Percentiles rank a stretch among this genome's conserved stretches.
These are phyloP conservation scores for Myrmecobius fasciatus DNA, from an alignment of 2,113 vertebrate genomes.

Conservation along the genomic window DNA sequence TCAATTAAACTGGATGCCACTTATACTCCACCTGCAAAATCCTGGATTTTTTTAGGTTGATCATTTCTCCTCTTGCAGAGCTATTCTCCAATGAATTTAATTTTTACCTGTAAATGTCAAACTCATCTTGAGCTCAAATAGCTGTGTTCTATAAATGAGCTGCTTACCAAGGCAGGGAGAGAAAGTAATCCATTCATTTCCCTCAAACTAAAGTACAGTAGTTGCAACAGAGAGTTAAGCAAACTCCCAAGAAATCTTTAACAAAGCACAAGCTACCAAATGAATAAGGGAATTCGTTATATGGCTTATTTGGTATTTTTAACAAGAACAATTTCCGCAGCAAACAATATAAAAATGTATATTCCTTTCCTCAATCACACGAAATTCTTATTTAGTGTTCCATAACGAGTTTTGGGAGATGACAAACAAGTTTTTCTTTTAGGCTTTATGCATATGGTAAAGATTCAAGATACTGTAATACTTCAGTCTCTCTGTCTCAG, in stretches of 20 bases:
- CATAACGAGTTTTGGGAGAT: not conserved
- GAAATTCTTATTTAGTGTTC: not conserved
- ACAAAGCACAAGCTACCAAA: not conserved
- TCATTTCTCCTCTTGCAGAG: slow-evolving; percentile 29
- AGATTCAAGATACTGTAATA: not conserved
- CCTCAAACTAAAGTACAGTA: slow-evolving; percentile 28
- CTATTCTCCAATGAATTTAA: slow-evolving; percentile 44
- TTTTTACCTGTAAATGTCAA: slow-evolving; percentile 6
- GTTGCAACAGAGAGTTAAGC: slow-evolving; percentile 36
- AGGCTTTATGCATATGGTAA: not conserved
- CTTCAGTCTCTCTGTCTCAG: too few species aligned
- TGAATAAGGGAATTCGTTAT: slow-evolving; percentile 21
- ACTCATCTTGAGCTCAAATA: slow-evolving; percentile 32
- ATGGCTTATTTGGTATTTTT: not conserved
- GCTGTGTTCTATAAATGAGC: not conserved
- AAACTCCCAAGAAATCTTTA: slow-evolving; percentile 34
- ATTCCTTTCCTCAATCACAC: not conserved
- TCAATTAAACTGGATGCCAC: slow-evolving; percentile 17
- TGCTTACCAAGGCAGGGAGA: slow-evolving; percentile 39
- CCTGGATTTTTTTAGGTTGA: slow-evolving; percentile 32
- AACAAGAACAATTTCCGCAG: not conserved
- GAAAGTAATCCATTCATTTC: slow-evolving; percentile 31
- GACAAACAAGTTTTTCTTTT: not conserved
- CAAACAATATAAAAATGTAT: not conserved
- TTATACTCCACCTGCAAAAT: slow-evolving; percentile 21